Base-by-base conservation (phyloP, 2,797 vertebrate species). In the Numenius phaeopus region DNA sequence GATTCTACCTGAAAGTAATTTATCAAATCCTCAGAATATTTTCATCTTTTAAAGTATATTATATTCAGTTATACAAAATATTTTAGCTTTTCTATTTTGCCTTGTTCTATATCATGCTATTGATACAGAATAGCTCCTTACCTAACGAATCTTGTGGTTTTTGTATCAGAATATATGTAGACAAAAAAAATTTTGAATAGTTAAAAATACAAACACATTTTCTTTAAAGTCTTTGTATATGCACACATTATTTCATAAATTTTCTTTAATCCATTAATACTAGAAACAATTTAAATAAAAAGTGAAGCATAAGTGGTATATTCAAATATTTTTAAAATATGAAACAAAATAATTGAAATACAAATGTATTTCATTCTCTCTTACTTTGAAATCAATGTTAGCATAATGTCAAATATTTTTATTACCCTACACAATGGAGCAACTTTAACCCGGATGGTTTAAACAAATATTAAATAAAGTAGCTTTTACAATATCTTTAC, bases 1-100 rank as follows among this genome's bases (percentile, higher is more conserved):
- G 57, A 58, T 23, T 58, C 83, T 86, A 90, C 88, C 81, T 80
- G 39, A 96, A 87, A 97, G 42, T 67, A 85, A 94, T 96, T 97
- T 83, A 95, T 96, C 85, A 94, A 81, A 96, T 94, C 72, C 46
- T 49, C 40, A 54, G 37, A 77, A 65, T 57, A 91, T 90, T 93
- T 83, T 94, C 32, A 91, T 96, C 75, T 91, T 91, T 82, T 71
- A 83, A 72, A 47, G 14, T 55, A 55, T 61, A 75, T 76, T 66
- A 26, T 57, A 88, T 88, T 54, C 22, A 23, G 77, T 89, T 84
- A 81, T 76, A 94, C 72, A 62, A 58, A 73, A 72, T 61, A 92
- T 93, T 91, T 89, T n/a, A 91, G 70, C 32, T 94, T 93, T 93
- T 75, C 37, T 91, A 5, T 52, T 83, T 62, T 83, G 26, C 39